phyloP scores from a whole-genome alignment of 2,113 vertebrate species.

The Anthoscopus minutus region DNA sequence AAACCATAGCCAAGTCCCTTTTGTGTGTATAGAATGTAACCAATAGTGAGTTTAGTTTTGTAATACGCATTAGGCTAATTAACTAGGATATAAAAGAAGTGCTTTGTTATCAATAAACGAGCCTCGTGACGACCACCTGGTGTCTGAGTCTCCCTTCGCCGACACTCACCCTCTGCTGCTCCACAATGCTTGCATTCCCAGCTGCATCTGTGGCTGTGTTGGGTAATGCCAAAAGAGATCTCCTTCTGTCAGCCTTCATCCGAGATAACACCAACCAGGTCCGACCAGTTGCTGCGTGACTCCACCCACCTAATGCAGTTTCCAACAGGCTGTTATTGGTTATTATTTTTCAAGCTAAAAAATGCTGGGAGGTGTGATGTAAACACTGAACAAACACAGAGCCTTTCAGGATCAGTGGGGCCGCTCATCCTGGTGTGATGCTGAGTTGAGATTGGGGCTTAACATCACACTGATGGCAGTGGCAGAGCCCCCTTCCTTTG shows the following conservation, averaged over 20 bases:
- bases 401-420: not conserved
- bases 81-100: no score
- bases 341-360: slow-evolving; percentile 9
- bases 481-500: not conserved
- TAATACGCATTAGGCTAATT: no score
- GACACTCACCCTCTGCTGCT: not conserved
- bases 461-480: not conserved
- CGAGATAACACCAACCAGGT: slow-evolving; percentile 15
- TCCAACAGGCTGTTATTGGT: not conserved
- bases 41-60: no score
- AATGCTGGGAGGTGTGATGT: not conserved
- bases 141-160: no score
- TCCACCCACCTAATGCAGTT: slow-evolving; percentile 16
- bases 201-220: not conserved
- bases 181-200: not conserved
- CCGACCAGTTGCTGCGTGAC: not conserved
- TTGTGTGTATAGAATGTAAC: no score
- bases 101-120: no score
- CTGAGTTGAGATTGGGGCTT: not conserved
- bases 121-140: no score
- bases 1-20: no score
- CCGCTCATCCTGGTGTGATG: accelerated
- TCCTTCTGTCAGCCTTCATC: not conserved
- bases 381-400: not conserved
- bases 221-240: not conserved